Base-by-base conservation (phyloP, 1,140 invertebrate species). In the Gryllus bimaculatus region DNA sequence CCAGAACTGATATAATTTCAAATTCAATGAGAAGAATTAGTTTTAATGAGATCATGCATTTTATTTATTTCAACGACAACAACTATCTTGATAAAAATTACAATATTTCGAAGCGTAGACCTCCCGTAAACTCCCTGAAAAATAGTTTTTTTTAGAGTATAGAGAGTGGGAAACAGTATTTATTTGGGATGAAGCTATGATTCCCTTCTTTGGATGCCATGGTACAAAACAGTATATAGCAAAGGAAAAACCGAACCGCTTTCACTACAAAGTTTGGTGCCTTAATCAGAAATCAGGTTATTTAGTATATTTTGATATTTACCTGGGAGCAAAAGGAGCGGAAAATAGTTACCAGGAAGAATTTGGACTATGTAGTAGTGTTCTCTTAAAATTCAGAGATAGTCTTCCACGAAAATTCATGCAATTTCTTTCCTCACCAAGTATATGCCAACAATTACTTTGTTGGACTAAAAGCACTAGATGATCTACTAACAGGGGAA, bases 171-270 rank as follows among this genome's bases (percentile, higher is more conserved):
- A 75, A 75, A 75, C 2, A 39, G 74, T 75, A 73, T 74, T 79
- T 78, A 15, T 21, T 81, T 82, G 74, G 3, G 74, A 75, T 39
- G 74, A 18, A 39, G 74, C 66, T 15, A 73, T 75, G 74, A 75
- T 75, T 18, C 13, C 8, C 4, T 75, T 5, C 20, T 75, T 1
- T 75, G 74, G 74, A 18, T 8, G 8, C 74, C 12, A 75, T 75
- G 8, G 74, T 75, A n/a, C 8, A 7, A 75, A 75, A 26, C 79
- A 81, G 66, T 82, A 82, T 76, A 82, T 82, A n/a, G n/a, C n/a
- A 74, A 75, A 79, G 78, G 80, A 81, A 66, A 83, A 83, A 79
- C 80, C 81, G 5, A 80, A 82, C 26, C 48, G 80, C 75, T 81
- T 81, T 81, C 81, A 81, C 10, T 82, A 78, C 48, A 83, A 83